Evolutionary conservation across 2,113 vertebrate species (phyloP).

Genomic region (Nothoprocta pentlandii): DNA sequence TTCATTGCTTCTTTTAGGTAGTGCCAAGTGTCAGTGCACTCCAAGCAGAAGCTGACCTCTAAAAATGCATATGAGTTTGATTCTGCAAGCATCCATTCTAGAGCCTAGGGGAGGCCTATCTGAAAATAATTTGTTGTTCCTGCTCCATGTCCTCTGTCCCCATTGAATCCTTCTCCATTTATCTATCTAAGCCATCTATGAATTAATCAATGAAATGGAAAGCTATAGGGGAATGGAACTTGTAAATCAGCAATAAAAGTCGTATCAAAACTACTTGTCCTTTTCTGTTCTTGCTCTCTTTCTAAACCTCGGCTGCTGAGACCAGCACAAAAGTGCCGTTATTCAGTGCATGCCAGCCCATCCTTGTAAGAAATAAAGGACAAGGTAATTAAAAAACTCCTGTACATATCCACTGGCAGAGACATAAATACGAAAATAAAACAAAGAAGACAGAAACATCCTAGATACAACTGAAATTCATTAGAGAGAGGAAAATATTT

Average conservation of each 20-base stretch:
- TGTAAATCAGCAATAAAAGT: background rate
- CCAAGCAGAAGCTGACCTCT: background rate
- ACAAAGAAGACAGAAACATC: background rate
- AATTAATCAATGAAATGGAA: background rate
- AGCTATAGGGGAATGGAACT: background rate
- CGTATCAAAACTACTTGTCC: background rate
- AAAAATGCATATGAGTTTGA: background rate
- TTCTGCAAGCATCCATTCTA: background rate
- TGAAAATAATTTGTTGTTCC: background rate
- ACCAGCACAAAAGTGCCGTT: background rate
- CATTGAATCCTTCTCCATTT: background rate
- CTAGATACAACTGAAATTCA: fast-evolving
- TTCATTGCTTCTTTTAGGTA: background rate
- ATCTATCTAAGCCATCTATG: background rate
- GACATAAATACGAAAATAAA: background rate
- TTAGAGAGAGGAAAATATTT: background rate
- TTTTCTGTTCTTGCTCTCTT: background rate
- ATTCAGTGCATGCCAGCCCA: background rate
- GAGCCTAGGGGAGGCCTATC: background rate
- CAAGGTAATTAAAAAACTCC: background rate
- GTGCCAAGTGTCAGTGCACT: fast-evolving
- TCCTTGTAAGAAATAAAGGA: background rate
- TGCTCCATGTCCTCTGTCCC: background rate
- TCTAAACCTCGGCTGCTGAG: background rate
- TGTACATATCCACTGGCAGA: background rate